Base-by-base conservation (phyloP, 2,797 vertebrate genomes). In the Euphonia xanthogaster region DNA sequence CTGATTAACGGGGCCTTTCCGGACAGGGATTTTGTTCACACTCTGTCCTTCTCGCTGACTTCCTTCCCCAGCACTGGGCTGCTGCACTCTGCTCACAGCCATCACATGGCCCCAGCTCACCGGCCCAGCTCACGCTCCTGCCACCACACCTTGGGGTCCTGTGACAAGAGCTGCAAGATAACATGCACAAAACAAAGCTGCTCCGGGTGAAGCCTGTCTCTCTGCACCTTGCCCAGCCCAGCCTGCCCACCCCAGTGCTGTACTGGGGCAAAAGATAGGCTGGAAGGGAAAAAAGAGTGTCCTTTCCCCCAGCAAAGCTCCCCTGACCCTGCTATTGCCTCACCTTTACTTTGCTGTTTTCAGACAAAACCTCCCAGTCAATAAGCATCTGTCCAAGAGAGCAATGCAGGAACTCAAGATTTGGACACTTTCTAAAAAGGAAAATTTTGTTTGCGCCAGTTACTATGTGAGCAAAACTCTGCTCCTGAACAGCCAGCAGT, bases 1-100 rank as follows among this genome's bases (percentile, higher is more conserved):
- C 95, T 94, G 96, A 96, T 87, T 45, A 96, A 97, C 79, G 1
- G 86, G 86, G 86, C 88, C 83, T 93, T 96, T 95, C 94, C 92
- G 91, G 94, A 90, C 42, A 72, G 80, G 53, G 81, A 57, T 85
- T 96, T 88, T 65, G 72, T 93, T 95, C 85, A 91, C 92, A 82
- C 90, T 94, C 94, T 65, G 82, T 96, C 93, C 70, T 92, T 93
- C 92, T 94, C 12, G 0, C 91, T 91, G 78, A 94, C 82, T 96
- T 94, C 94, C 96, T 95, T 92, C 78, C 92, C 92, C 0, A 0
- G 54, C 1, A 0, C 73, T 66, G 78, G 66, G 31, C 73, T 80
- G 85, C 67, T 86, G 44, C 1, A 0, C 60, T 33, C 35, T 33
- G 66, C 51, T 54, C 74, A 4, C 18, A 14, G 88, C 39, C 6